Base-by-base conservation (phyloP, 2,797 vertebrate species). In the Peromyscus eremicus region DNA sequence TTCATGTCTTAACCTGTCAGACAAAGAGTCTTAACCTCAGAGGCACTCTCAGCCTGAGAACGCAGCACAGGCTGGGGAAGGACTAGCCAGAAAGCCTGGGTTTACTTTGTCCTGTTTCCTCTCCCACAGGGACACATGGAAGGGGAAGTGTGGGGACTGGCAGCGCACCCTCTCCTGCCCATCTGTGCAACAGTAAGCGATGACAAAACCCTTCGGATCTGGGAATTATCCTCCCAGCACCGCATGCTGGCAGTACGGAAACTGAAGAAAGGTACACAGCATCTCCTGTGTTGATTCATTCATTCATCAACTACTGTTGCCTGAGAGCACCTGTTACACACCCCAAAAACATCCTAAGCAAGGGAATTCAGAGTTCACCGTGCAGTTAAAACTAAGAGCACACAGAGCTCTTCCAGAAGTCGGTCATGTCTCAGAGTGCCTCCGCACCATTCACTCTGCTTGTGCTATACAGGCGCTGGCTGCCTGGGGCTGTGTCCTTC, bases 171-270 rank as follows among this genome's bases (percentile, higher is more conserved):
- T 2, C 98, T 99, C 57, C 99, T 99, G 98, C 99, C 99, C 23
- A 98, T 99, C 97, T 99, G 99, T n/a, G 99, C 99, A 83, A 99
- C 99, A 0, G 99, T 99, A 96, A 99, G 99, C 2, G 99, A 99
- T 0, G 99, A 99, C 97, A 99, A 99, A 98, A 99, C 99, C 0
- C 99, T 99, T 75, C 98, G 99, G 34, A 99, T 99, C 98, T 99
- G 99, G 99, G 99, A 99, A 91, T 99, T 99, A 49, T 99, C 99
- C 0, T 98, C 99, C 89, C 99, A 99, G 97, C 99, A 99, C 98
- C 99, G 99, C 57, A 99, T 99, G 99, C 99, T 99, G 79, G 99
- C 99, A 0, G 99, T 99, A 10, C 99, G 99, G 96, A 99, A 99
- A 89, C 99, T 99, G 76, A 99, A 99, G 97, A 99, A 99, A 99